Percentiles rank a stretch among this genome's conserved stretches.
phyloP scores from a whole-genome alignment of 2,797 vertebrate species.

The Enteromius mattozi region DNA sequence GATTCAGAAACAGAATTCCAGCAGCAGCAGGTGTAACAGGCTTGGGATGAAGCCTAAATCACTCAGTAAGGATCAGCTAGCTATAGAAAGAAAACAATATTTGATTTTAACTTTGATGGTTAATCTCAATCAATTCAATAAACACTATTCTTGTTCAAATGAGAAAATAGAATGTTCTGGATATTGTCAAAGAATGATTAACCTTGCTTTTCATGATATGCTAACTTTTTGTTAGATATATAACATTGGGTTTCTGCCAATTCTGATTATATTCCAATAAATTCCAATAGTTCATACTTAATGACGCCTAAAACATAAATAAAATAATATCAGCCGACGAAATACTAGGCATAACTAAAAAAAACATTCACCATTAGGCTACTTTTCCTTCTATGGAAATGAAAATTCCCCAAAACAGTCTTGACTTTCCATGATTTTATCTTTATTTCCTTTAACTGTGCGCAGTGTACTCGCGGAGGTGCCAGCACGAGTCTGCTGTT shows the following conservation, averaged over 20 bases:
- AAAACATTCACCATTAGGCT: background rate
- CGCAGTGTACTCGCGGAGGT: background rate
- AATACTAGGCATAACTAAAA: background rate
- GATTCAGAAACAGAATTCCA: too few species aligned
- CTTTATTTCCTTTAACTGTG: background rate
- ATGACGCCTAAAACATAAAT: too few species aligned
- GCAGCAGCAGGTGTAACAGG: too few species aligned
- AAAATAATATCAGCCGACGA: background rate
- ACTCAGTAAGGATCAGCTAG: background rate
- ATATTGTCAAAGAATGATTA: background rate
- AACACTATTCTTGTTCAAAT: background rate
- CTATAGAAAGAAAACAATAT: too few species aligned
- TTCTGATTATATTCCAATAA: too few species aligned
- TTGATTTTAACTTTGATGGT: too few species aligned
- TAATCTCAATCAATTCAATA: background rate
- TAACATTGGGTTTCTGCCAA: background rate
- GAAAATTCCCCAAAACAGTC: background rate
- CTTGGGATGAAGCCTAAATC: too few species aligned
- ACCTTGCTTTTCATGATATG: background rate
- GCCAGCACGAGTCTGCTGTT: background rate
- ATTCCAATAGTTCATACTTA: too few species aligned
- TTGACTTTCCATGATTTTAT: background rate
- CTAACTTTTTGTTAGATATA: too few species aligned
- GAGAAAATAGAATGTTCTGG: background rate
- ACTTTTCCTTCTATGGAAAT: background rate